Base-by-base conservation (phyloP, 2,888 invertebrate genomes). In the Agrilus biguttatus region DNA sequence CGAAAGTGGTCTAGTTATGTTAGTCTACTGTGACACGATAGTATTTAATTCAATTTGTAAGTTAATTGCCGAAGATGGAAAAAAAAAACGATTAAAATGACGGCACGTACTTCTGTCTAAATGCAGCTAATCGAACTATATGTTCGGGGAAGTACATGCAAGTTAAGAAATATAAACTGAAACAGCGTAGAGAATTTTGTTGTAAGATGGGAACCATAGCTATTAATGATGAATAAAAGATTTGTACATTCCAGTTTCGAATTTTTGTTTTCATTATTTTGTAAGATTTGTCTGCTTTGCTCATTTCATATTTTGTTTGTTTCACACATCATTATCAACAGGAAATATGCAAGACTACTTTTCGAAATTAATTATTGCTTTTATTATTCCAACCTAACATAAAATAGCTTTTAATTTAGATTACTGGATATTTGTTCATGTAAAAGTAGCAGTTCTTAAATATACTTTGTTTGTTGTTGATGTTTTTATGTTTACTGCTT, bases 191-290 rank as follows among this genome's bases (percentile, higher is more conserved):
- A 47, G 49, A 47, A 51, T 59, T 61, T 56, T 61, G 59, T 62
- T 61, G 55, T 58, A 59, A 51, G 59, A 74, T 74, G 75, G 75
- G 73, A 74, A 74, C 74, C 72, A 73, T 72, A 74, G 69, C 60
- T 64, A 63, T 57, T 60, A 60, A 61, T 63, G 58, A 73, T 75
- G 42, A 75, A 63, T 68, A 67, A 74, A 77, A 75, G 75, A 80
- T 79, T 80, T 80, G 79, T 80, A 80, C 80, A 80, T 80, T 81
- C 80, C 80, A 80, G 28, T 78, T 75, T 75, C 76, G 74, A 67
- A 39, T 39, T 44, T 72, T 77, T 62, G 61, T 62, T 62, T 61
- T 63, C 57, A 59, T 57, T 56, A 52, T 56, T 55, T 56, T 51
- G 56, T 58, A 58, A 56, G 51, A 72, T 75, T 75, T 74, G 71